phyloP scores from a whole-genome alignment of 2,797 vertebrate species.

The Rallus crepitans region DNA sequence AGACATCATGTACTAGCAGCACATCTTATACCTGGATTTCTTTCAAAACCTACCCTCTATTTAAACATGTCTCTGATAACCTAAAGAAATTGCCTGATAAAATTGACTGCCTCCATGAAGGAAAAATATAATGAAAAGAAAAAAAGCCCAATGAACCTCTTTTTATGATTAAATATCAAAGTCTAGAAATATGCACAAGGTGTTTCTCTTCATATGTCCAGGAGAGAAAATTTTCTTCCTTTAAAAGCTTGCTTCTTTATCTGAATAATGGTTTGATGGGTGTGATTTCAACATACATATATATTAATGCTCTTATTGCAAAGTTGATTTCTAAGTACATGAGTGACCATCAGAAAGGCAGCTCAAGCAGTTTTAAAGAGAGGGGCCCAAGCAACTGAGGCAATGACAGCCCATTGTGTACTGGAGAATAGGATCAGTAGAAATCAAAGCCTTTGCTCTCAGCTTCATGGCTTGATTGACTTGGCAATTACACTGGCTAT shows the following conservation, averaged over 20 bases:
- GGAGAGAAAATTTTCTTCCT: not conserved
- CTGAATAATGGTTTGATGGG: not conserved
- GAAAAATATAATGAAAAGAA: constrained; percentile 27
- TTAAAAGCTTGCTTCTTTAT: not conserved
- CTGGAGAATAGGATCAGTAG: not conserved
- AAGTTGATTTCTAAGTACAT: not conserved
- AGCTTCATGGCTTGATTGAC: constrained; percentile 51
- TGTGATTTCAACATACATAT: constrained; percentile 5
- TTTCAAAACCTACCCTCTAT: constrained; percentile 33
- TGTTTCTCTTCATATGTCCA: not conserved
- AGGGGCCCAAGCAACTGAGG: not conserved
- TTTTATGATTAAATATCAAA: constrained; percentile 36
- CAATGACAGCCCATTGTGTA: not conserved
- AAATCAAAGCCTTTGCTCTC: constrained; percentile 49
- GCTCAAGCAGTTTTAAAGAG: not conserved
- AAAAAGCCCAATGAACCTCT: not conserved
- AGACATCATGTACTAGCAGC: not conserved
- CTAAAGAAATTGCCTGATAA: constrained; percentile 33
- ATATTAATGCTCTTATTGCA: constrained; percentile 15
- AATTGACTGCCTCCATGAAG: not conserved
- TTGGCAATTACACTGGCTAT: constrained; percentile 22
- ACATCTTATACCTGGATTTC: constrained; percentile 20
- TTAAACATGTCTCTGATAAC: constrained; percentile 2
- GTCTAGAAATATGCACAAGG: not conserved
- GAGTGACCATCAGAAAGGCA: constrained; percentile 8